Evolutionary conservation across 2,797 vertebrate genomes (phyloP).

Genomic region (Coendou prehensilis): DNA sequence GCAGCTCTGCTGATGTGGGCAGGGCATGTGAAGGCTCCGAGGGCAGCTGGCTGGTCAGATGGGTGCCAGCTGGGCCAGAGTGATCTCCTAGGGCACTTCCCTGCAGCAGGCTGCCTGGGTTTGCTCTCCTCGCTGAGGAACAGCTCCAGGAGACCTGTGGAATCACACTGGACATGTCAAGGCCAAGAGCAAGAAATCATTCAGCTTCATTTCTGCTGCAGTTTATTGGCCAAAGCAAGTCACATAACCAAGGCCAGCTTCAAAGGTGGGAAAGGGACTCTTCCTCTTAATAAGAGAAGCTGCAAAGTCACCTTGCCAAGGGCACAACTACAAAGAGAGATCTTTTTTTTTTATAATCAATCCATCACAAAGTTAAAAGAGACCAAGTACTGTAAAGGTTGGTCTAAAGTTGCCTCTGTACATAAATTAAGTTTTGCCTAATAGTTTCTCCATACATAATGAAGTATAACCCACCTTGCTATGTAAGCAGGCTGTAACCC

Average conservation of each 20-base stretch:
- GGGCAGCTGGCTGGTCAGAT: background rate
- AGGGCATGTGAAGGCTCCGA: background rate
- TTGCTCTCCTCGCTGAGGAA: background rate
- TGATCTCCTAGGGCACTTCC: background rate
- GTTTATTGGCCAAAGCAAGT: background rate
- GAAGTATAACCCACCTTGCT: background rate
- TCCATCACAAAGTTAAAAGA: background rate
- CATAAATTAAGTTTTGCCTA: background rate
- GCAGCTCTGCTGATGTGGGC: background rate
- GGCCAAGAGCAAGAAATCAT: background rate
- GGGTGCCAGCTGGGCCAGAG: background rate
- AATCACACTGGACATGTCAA: accelerated
- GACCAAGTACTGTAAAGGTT: background rate
- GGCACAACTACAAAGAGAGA: background rate
- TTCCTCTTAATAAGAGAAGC: background rate
- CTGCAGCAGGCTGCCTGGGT: background rate
- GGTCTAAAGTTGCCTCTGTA: background rate
- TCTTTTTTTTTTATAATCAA: background rate
- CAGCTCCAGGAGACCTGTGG: background rate
- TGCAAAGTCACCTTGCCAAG: background rate
- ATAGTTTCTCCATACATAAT: background rate
- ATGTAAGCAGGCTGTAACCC: background rate
- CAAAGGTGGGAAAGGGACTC: background rate
- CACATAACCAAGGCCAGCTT: background rate
- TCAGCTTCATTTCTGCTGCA: background rate